Evolutionary conservation across 2,113 vertebrate genomes (phyloP), one percentile per base, ranked within the genome.

Genomic region (Hemichromis elongatus): DNA sequence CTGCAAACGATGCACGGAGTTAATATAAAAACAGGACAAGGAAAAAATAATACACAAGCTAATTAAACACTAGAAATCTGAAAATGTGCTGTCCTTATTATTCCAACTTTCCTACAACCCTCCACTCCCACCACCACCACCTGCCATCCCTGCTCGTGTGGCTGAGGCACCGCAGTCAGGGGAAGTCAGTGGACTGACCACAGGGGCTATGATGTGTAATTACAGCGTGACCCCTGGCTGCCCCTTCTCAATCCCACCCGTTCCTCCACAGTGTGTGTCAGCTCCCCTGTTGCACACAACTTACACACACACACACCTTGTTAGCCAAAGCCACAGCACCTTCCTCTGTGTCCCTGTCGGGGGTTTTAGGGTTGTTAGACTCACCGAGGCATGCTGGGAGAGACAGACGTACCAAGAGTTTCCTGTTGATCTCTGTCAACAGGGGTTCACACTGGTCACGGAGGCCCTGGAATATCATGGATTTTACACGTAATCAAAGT

Each of bases 171-270:
- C 45, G 59, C 2, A 78, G 85, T 80, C 77, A 81, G 80, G 77
- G 33, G 82, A 73, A 89, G 90, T 86, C 79, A 83, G 80, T 61
- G 4, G 26, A 70, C 73, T 95, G 91, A 94, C 93, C 93, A 91
- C 89, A 85, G 93, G 86, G 91, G 91, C 92, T 83, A 80, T 89
- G 93, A 94, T 92, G 89, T 95, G 91, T 95, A 95, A 95, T 95
- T 95, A 96, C 94, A 82, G 68, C 11, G 7, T 91, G 94, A 95
- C 93, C 92, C 83, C 81, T 88, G 83, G 89, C 84, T 89, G 84
- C 81, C 86, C 90, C 83, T 63, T 50, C 82, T 79, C 83, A 54
- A 40, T 75, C 68, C 83, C 56, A 56, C 59, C 89, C 35, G 47
- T 81, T 82, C 80, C 85, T 78, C 55, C 82, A 33, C 47, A 7